These are phyloP conservation scores for Drosophila emarginata DNA, from an alignment of 2,888 invertebrate genomes.

Conservation along the genomic window DNA sequence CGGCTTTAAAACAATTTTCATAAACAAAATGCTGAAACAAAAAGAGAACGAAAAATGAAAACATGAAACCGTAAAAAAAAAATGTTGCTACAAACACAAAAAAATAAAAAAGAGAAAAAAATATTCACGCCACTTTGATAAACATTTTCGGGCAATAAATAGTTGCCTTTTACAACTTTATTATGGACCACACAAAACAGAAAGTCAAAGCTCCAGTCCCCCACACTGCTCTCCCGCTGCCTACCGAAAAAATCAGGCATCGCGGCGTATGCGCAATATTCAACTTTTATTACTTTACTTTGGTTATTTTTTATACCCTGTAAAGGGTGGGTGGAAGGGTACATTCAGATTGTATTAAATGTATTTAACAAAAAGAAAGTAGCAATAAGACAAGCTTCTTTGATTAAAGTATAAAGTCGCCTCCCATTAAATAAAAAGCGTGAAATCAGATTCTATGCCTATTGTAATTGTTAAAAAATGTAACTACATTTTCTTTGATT, in stretches of 20 bases:
- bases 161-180: slow-evolving; percentile 67
- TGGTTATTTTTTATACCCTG: slow-evolving; percentile 4
- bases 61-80: slow-evolving; percentile 9
- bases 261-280: slow-evolving; percentile 57
- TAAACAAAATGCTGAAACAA: slow-evolving; percentile 10
- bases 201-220: neutral
- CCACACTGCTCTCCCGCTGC: neutral
- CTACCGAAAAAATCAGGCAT: slow-evolving; percentile 20
- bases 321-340: neutral
- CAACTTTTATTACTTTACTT: slow-evolving; percentile 60
- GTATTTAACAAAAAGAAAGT: no score
- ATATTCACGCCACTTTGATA: slow-evolving; percentile 56
- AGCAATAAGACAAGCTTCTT: no score
- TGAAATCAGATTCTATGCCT: no score
- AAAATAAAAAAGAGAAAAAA: slow-evolving; percentile 5
- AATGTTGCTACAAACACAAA: neutral
- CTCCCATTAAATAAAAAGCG: no score
- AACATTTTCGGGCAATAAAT: slow-evolving; percentile 56
- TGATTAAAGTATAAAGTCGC: no score
- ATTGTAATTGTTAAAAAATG: no score
- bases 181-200: slow-evolving; percentile 45
- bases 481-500: no score
- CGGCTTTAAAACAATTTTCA: slow-evolving; percentile 16
- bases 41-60: slow-evolving; percentile 5
- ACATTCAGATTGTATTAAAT: neutral